These are phyloP conservation scores for Megaceryle maxima DNA, from an alignment of 2,113 vertebrate species.

Conservation along the genomic window DNA sequence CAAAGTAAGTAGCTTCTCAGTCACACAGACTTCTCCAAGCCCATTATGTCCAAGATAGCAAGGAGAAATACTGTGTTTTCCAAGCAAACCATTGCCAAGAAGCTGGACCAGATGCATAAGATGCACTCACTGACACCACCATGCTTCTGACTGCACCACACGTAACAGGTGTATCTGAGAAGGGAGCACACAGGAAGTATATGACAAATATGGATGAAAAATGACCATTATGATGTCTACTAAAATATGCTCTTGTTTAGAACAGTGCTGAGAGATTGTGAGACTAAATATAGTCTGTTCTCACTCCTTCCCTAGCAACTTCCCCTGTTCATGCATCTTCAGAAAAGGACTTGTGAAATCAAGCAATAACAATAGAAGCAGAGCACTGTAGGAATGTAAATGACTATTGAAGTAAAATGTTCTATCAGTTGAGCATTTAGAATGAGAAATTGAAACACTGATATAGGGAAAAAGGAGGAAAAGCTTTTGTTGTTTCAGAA, in stretches of 20 bases:
- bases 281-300: slow-evolving; percentile 10
- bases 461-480: neutral
- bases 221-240: neutral
- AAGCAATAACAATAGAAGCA: neutral
- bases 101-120: neutral
- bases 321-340: neutral
- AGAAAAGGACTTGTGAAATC: neutral
- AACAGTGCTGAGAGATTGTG: neutral
- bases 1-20: neutral
- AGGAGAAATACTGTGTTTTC: neutral
- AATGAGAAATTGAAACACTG: neutral
- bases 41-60: neutral
- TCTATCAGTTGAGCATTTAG: neutral
- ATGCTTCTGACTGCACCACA: neutral
- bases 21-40: neutral
- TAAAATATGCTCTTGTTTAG: neutral
- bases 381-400: neutral
- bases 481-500: neutral
- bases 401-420: neutral
- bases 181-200: neutral
- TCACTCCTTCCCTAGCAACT: slow-evolving; percentile 24
- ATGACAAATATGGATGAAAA: neutral
- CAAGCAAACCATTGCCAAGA: neutral
- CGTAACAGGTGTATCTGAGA: neutral
- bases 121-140: neutral